Evolutionary conservation across 2,113 vertebrate species (phyloP), one percentile per base, ranked within the genome.

Genomic region (Melanerpes formicivorus): DNA sequence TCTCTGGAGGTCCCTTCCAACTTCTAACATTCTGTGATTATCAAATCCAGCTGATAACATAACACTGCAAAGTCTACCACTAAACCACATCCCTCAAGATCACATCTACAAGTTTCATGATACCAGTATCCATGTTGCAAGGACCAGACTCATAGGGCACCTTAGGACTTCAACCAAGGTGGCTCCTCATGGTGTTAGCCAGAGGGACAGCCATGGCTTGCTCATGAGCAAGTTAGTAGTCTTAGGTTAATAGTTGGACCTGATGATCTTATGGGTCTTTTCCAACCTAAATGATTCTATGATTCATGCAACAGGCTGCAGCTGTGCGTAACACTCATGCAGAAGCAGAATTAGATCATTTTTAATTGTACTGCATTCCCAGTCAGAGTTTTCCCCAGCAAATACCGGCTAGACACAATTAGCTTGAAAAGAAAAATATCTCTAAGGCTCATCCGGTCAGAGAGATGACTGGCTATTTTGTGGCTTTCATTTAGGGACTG

Each of bases 401-500:
- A 84, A 67, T 9, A 64, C 59, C 80, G 65, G 78, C 65, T 42
- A 60, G 29, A 25, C 34, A 70, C 87, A 95, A 95, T 91, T 90
- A 89, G 54, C 77, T 84, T 48, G 75, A 83, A 75, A 93, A 93
- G 65, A 79, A 94, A 87, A 86, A 78, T 67, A 80, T 80, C 73
- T 85, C 66, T 12, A 63, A 89, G 83, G 84, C 0, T 0, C 46
- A 26, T 34, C 6, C 4, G 1, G 90, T 87, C 70, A 58, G 80
- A 90, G 64, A 32, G 34, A 78, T 90, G 88, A 74, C 86, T 93
- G 32, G 60, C 32, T 94, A 63, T 54, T 69, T 73, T 69, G 54
- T 64, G 54, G 46, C 59, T 93, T 94, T 90, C 69, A 88, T 91
- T 94, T 83, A 89, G 75, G 84, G 59, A 74, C 79, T 80, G 73